Evolutionary conservation across 2,888 invertebrate genomes (phyloP).

Genomic region (Gymnosoma rotundatum): DNA sequence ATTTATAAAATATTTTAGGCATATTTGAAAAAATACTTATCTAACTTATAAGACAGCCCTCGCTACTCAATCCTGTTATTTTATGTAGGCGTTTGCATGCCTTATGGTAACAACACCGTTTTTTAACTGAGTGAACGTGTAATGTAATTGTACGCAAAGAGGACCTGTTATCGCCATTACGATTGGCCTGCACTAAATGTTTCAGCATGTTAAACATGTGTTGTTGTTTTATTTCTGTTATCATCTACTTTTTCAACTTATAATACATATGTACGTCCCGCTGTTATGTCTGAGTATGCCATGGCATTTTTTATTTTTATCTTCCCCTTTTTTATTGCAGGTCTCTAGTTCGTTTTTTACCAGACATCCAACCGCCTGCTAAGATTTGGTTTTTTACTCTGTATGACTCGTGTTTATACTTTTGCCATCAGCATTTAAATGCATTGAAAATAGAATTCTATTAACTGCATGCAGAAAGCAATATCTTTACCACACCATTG

Average conservation of each 20-base stretch:
- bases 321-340: conserved; percentile 8
- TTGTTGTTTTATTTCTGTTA: conserved; percentile 48
- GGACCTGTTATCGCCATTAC: conserved; percentile 72
- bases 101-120: conserved; percentile 56
- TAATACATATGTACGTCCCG: conserved; percentile 29
- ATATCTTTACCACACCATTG: not conserved
- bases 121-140: conserved; percentile 44
- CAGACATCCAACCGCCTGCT: conserved; percentile 30
- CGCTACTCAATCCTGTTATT: conserved; percentile 4
- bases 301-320: conserved; percentile 36
- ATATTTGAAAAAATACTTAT: not conserved
- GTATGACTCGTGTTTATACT: not conserved
- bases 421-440: conserved; percentile 64
- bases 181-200: conserved; percentile 67
- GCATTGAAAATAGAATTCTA: conserved; percentile 66
- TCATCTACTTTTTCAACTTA: conserved; percentile 24
- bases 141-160: conserved; percentile 54
- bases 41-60: not conserved
- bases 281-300: conserved; percentile 49
- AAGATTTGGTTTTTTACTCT: conserved; percentile 3
- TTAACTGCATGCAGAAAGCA: conserved; percentile 63
- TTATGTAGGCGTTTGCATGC: conserved; percentile 41
- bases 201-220: conserved; percentile 70
- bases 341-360: conserved; percentile 3
- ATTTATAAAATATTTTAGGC: too few species aligned